Evolutionary conservation across 2,888 invertebrate species (phyloP).

Genomic region (Torymus texanus): DNA sequence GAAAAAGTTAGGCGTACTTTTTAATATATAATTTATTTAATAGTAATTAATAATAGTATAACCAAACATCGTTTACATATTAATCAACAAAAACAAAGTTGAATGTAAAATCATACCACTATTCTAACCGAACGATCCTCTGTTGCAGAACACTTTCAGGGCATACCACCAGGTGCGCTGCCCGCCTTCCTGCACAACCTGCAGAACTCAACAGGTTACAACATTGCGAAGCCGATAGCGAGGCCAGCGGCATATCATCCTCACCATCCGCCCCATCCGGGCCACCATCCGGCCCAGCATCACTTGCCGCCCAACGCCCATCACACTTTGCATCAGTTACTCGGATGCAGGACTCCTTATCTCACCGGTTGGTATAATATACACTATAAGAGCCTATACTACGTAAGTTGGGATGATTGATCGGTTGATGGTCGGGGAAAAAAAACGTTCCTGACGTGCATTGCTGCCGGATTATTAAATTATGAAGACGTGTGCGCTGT

Average conservation of each 20-base stretch:
- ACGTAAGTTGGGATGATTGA: too few species aligned
- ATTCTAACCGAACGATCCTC: background rate
- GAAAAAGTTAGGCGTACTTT: too few species aligned
- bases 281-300: constrained; percentile 71
- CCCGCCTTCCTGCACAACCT: constrained; percentile 72
- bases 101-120: too few species aligned
- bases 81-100: too few species aligned
- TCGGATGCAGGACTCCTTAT: constrained; percentile 90
- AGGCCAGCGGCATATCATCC: constrained; percentile 82
- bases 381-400: too few species aligned
- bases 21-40: too few species aligned
- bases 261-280: constrained; percentile 83
- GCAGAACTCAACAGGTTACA: constrained; percentile 77
- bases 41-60: too few species aligned
- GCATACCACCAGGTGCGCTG: constrained; percentile 69
- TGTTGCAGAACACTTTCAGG: constrained; percentile 71
- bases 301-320: constrained; percentile 72
- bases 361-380: constrained; percentile 80
- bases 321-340: constrained; percentile 81
- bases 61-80: too few species aligned
- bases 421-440: too few species aligned
- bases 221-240: constrained; percentile 90
- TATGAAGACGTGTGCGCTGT: too few species aligned
- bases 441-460: too few species aligned
- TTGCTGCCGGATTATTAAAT: too few species aligned